A percentile compares a stretch with the other conserved stretches of the same genome.
Evolutionary conservation across 2,113 vertebrate genomes (phyloP).

Genomic region (Micromys minutus): DNA sequence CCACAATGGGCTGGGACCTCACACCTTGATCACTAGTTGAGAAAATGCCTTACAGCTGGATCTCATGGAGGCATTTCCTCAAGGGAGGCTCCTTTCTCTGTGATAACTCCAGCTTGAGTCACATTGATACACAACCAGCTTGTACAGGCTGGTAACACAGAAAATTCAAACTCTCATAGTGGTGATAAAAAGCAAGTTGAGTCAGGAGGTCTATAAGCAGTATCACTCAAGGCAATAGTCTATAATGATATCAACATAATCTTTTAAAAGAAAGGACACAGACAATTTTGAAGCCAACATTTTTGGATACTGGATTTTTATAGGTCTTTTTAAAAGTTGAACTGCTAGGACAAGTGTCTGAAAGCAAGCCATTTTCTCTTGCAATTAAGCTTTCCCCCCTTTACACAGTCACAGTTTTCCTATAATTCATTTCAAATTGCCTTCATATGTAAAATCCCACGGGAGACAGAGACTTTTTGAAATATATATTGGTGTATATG

Average conservation of each 20-base stretch:
- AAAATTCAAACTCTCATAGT: not conserved
- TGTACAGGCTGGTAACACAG: too few species aligned
- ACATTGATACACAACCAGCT: too few species aligned
- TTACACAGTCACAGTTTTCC: constrained; percentile 47
- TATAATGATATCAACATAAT: not conserved
- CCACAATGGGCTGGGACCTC: too few species aligned
- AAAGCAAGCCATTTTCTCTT: not conserved
- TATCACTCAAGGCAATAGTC: not conserved
- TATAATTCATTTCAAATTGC: not conserved
- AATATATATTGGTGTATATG: not conserved
- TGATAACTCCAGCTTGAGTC: too few species aligned
- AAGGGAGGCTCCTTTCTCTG: too few species aligned
- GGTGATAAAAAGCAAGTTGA: constrained; percentile 13
- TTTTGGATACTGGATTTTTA: constrained; percentile 13
- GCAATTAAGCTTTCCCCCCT: not conserved
- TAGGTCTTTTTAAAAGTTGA: constrained; percentile 17
- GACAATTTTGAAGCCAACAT: constrained; percentile 13
- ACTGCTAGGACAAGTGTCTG: not conserved
- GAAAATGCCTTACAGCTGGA: too few species aligned
- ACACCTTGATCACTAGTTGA: too few species aligned
- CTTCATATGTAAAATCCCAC: constrained; percentile 11
- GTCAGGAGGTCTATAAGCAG: not conserved
- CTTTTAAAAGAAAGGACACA: not conserved
- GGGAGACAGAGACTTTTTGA: constrained; percentile 6
- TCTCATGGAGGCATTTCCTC: too few species aligned